Evolutionary conservation across 2,888 invertebrate species (phyloP), one percentile per base, ranked within the genome.

Genomic region (Neoscelio sp.): DNA sequence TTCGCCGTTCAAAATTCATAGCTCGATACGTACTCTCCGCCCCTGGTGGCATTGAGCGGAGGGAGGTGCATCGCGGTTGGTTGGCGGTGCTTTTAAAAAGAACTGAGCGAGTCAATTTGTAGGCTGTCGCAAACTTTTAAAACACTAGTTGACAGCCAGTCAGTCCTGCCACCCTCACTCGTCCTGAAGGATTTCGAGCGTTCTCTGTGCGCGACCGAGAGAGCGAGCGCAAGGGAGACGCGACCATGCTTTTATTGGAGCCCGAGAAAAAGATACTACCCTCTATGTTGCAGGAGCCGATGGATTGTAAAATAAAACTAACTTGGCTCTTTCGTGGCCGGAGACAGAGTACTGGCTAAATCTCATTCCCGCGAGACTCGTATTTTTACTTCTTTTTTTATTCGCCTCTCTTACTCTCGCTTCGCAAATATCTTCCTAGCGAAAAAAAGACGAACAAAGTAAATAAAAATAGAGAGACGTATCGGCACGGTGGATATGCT

Each of bases 241-340:
- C 50, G 13, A 60, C 46, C 26, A 67, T 33, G 67, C 75, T 67
- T 70, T 65, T 67, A 68, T 58, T 62, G 67, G 15, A 48, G 50
- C 64, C 56, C 62, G 65, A 64, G 64, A 71, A 58, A 54, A 73
- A 65, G 65, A 73, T 62, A 52, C 82, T 83, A 82, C 85, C 85
- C 86, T 83, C 83, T 82, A 74, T 82, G 82, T 80, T 81, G 78
- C 78, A 71, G 82, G 75, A 85, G 83, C 84, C 89, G 90, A 90
- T 90, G 90, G 89, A 88, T 89, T 90, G 90, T 90, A 89, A 90
- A 90, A 90, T 90, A 90, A 90, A 90, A 90, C 90, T 89, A 89
- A 89, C 89, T 90, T 88, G 87, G 87, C 89, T 88, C 84, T 89
- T 88, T 87, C 87, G 86, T 87, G 85, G 83, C 82, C 83, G 82